phyloP scores from a whole-genome alignment of 2,888 invertebrate species.

The Conops quadrifasciatus region DNA sequence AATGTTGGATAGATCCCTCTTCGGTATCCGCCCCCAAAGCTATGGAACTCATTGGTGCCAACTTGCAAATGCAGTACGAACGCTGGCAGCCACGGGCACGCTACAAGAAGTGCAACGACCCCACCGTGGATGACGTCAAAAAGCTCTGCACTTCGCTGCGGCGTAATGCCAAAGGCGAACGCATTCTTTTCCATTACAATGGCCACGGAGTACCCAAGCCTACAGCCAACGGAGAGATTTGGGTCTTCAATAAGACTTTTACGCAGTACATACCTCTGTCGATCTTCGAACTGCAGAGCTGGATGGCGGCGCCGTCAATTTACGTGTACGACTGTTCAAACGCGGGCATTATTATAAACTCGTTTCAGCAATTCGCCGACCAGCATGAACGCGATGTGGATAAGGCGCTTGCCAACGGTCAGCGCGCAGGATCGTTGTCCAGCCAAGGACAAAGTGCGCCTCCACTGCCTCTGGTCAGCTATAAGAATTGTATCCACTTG shows the following conservation, averaged over 20 bases:
- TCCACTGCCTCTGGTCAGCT: constrained; percentile 66
- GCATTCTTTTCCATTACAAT: constrained; percentile 98
- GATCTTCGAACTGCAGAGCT: constrained; percentile 96
- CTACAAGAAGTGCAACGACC: constrained; percentile 96
- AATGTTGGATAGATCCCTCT: constrained; percentile 97
- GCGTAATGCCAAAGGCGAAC: constrained; percentile 96
- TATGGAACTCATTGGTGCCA: constrained; percentile 88
- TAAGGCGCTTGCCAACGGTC: constrained; percentile 48
- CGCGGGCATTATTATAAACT: constrained; percentile 95
- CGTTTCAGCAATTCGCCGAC: constrained; percentile 86
- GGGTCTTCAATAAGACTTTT: constrained; percentile 99
- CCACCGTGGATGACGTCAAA: constrained; percentile 97
- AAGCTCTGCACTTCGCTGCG: constrained; percentile 94
- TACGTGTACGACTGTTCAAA: constrained; percentile 99
- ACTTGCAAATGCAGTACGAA: constrained; percentile 96
- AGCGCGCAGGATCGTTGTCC: constrained; percentile 37
- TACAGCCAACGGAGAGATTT: constrained; percentile 97
- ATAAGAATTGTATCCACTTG: constrained; percentile 93
- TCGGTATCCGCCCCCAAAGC: constrained; percentile 91
- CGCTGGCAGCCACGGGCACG: constrained; percentile 98
- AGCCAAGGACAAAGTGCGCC: constrained; percentile 54
- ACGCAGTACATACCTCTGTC: constrained; percentile 99
- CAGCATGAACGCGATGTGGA: constrained; percentile 88
- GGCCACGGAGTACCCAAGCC: constrained; percentile 99
- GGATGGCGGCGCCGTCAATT: constrained; percentile 99